Conservation (phyloP, 2,113 vertebrate species). For the Aphelocoma coerulescens region DNA sequence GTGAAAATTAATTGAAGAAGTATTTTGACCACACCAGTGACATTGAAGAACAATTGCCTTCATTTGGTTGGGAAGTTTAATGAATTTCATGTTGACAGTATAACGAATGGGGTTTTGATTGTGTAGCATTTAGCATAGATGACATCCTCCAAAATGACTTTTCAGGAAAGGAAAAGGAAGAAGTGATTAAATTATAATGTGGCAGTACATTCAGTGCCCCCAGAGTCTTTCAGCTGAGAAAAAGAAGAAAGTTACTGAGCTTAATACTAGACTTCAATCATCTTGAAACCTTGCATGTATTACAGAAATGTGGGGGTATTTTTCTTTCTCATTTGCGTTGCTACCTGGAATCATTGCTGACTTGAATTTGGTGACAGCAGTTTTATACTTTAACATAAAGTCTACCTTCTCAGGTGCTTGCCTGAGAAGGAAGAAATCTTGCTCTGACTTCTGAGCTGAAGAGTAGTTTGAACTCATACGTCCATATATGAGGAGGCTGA, state of each 20-base stretch:
- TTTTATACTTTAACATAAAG: neutral
- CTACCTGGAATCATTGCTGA: neutral
- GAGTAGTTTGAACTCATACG: neutral
- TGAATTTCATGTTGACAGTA: conserved; percentile 6
- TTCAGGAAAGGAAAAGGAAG: neutral
- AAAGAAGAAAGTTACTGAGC: neutral
- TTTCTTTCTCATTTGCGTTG: neutral
- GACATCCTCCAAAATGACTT: neutral
- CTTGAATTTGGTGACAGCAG: neutral
- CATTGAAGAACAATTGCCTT: neutral
- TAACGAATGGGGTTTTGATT: conserved; percentile 27
- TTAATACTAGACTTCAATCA: neutral
- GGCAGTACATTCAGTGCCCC: neutral
- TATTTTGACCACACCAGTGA: neutral
- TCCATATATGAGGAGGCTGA: neutral
- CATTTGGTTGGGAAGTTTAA: neutral
- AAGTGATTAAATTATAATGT: neutral
- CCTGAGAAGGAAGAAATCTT: neutral
- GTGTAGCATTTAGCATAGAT: neutral
- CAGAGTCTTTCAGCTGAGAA: neutral
- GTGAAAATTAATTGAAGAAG: neutral
- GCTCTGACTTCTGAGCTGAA: neutral
- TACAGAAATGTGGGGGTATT: rapidly evolving
- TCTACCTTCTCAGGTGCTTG: neutral
- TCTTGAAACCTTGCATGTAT: neutral